These are phyloP conservation scores for Bombus vancouverensis DNA, from an alignment of 1,140 invertebrate species.

Conservation along the genomic window DNA sequence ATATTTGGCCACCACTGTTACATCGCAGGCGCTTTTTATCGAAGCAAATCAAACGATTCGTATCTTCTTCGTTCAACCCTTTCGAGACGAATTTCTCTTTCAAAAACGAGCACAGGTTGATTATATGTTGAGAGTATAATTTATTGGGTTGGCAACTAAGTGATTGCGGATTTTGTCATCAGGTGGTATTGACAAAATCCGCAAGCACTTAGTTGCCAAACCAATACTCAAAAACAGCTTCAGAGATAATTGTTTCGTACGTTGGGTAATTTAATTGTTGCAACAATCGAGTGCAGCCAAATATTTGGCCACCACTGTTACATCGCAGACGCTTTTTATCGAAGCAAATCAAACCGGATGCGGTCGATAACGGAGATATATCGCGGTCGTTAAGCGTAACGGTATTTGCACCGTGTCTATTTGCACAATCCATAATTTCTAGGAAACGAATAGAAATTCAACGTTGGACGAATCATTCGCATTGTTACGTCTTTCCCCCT, in stretches of 20 bases:
- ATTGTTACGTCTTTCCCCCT: neutral
- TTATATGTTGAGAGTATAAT: too few relatives aligned
- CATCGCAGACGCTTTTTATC: neutral
- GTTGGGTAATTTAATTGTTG: neutral
- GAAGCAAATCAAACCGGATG: neutral
- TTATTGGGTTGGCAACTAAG: too few relatives aligned
- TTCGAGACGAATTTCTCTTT: too few relatives aligned
- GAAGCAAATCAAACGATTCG: neutral
- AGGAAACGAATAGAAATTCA: neutral
- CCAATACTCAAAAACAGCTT: too few relatives aligned
- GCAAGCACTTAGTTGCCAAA: too few relatives aligned
- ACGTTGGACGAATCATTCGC: neutral
- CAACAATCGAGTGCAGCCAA: neutral
- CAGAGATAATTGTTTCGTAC: neutral
- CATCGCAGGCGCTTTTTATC: neutral
- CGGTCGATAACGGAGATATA: slow-evolving; percentile 4
- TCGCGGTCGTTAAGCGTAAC: neutral
- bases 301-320: neutral
- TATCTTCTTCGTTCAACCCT: too few relatives aligned
- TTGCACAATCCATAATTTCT: slow-evolving; percentile 28
- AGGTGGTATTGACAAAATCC: too few relatives aligned
- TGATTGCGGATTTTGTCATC: too few relatives aligned
- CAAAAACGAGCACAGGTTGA: too few relatives aligned
- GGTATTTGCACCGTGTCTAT: slow-evolving; percentile 23
- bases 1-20: neutral